Conservation (phyloP, 2,888 invertebrate genomes). For the Drosophila ezoana region DNA sequence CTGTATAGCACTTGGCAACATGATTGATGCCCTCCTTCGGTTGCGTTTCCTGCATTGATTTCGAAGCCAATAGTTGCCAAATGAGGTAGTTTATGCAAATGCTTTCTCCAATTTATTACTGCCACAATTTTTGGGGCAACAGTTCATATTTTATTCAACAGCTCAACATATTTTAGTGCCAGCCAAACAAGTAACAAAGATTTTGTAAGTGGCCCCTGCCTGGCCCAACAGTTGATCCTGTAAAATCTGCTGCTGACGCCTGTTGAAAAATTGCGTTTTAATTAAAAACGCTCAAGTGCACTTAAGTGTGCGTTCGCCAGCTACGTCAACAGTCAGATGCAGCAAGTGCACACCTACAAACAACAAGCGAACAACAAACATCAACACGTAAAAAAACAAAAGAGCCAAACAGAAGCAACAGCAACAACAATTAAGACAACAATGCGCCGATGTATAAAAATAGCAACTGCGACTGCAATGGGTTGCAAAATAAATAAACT, state of each 20-base stretch:
- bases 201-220: conserved; percentile 4
- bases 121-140: conserved; percentile 11
- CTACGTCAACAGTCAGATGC: conserved; percentile 69
- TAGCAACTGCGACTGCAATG: conserved; percentile 5
- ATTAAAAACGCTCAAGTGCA: conserved; percentile 80
- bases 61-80: conserved; percentile 16
- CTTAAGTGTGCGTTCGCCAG: conserved; percentile 76
- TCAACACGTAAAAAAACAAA: conserved; percentile 12
- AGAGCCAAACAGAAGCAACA: conserved; percentile 30
- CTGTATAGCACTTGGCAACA: conserved; percentile 19
- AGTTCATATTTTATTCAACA: conserved; percentile 62
- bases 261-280: conserved; percentile 75
- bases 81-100: conserved; percentile 44
- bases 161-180: conserved; percentile 48
- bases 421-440: conserved; percentile 51
- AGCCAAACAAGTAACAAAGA: neutral
- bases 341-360: conserved; percentile 52
- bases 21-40: conserved; percentile 59
- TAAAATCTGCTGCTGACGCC: conserved; percentile 43
- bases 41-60: conserved; percentile 54
- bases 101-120: conserved; percentile 26
- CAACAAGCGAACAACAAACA: conserved; percentile 28
- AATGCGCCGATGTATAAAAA: conserved; percentile 32
- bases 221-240: neutral
- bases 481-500: conserved; percentile 18